Evolutionary conservation across 1,140 invertebrate species (phyloP), one percentile per base, ranked within the genome.

Genomic region (Bradynema listronoti): DNA sequence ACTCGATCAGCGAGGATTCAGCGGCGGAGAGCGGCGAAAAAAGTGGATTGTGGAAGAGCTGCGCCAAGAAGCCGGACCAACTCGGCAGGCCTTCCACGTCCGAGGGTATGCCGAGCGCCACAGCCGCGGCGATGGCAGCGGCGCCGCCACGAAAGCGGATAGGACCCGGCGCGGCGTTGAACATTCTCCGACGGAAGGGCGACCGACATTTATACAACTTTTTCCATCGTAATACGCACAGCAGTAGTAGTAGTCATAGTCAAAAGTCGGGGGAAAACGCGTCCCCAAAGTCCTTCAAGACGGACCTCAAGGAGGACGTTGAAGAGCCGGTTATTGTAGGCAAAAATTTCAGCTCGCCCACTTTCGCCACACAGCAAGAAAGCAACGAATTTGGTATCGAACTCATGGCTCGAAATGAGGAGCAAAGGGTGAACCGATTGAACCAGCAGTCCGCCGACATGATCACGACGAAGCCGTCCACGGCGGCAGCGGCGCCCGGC

Each of bases 221-320:
- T 25, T 50, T 50, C 47, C 47, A 50, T 16, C 47, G 47, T 32
- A 25, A 50, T 27, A 50, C 27, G 27, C 47, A 50, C 16, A 39
- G 11, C 36, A 11, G 11, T 11, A 39, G 11, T 19, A 25, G 47
- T n/a, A n/a, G n/a, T n/a, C 3, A 29, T n/a, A 29, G 47, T n/a
- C 47, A 50, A 50, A 24, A 11, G 36, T 19, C 19, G 11, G 11
- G 36, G 36, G 11, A 19, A 19, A 19, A 39, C 36, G 11, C 36
- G 19, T 11, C 19, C 36, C 36, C 36, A 39, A 11, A 39, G 19
- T 39, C 11, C 36, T 19, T 19, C 11, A 39, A 39, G 11, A 11
- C 36, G 19, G 19, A 39, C 36, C 36, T 39, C 36, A 39, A 39
- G n/a, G n/a, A 39, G 11, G 36, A 11, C 36, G 36, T 11, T 11